Conservation (phyloP, 2,113 vertebrate genomes). For the Aramus guarauna region DNA sequence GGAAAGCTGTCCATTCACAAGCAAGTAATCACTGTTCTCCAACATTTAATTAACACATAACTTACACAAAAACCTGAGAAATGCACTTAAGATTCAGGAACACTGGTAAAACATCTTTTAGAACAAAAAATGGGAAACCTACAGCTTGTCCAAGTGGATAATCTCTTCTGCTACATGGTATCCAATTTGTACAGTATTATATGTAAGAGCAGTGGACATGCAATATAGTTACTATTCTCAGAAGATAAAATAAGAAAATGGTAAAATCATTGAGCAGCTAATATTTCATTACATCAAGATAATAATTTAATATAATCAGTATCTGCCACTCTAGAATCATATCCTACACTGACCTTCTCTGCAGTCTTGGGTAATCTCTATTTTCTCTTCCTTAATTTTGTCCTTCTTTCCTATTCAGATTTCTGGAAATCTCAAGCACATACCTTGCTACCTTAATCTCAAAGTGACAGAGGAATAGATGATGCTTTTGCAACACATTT, state of each 20-base stretch:
- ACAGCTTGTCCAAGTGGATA: background rate
- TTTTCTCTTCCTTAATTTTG: background rate
- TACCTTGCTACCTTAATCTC: background rate
- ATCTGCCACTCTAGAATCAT: background rate
- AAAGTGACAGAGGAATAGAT: background rate
- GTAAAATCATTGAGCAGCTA: background rate
- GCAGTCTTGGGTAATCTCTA: background rate
- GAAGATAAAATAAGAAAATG: background rate
- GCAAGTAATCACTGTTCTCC: background rate
- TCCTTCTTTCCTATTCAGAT: background rate
- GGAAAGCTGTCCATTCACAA: background rate
- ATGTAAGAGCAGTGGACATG: background rate
- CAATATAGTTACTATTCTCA: background rate
- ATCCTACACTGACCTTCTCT: background rate
- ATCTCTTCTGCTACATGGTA: background rate
- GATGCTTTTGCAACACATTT: background rate
- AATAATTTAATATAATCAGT: background rate
- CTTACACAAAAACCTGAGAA: background rate
- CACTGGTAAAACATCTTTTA: background rate
- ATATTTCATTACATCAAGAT: background rate
- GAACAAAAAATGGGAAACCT: background rate
- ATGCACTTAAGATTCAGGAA: background rate
- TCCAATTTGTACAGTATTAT: background rate
- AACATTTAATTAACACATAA: background rate
- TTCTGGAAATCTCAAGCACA: background rate